phyloP scores from a whole-genome alignment of 2,888 invertebrate genomes.

The Litoditis marina region DNA sequence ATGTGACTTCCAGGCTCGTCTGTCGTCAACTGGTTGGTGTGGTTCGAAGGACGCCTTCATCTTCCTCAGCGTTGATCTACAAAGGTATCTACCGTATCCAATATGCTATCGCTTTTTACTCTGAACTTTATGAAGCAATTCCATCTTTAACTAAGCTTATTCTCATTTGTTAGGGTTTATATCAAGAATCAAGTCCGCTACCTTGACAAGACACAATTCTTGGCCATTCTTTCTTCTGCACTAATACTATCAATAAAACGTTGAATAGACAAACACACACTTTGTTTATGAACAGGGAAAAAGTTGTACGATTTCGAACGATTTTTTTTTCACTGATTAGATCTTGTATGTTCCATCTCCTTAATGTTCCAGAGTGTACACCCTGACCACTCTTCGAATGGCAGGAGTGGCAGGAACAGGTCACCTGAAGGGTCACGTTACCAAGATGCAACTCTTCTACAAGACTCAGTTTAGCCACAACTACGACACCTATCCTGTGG shows the following conservation, averaged over 20 bases:
- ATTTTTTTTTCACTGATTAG: neutral
- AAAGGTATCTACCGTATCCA: too few relatives aligned
- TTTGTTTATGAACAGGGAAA: too few relatives aligned
- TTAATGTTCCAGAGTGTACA: constrained; percentile 68
- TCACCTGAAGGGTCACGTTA: constrained; percentile 75
- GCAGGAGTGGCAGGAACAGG: constrained; percentile 60
- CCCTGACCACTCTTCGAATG: constrained; percentile 66
- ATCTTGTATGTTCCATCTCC: neutral
- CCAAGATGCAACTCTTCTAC: constrained; percentile 93
- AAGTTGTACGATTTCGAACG: too few relatives aligned
- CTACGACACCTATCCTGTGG: constrained; percentile 90
- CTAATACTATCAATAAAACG: neutral
- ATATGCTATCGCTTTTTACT: too few relatives aligned
- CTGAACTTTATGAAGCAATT: too few relatives aligned
- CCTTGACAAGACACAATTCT: too few relatives aligned
- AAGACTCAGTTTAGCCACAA: constrained; percentile 89
- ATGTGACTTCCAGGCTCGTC: constrained; percentile 41
- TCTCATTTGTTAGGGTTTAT: too few relatives aligned
- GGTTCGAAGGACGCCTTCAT: constrained; percentile 88
- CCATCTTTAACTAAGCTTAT: too few relatives aligned
- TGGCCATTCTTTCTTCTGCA: neutral
- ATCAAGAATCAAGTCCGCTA: too few relatives aligned
- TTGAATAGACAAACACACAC: too few relatives aligned
- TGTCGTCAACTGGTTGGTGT: constrained; percentile 61
- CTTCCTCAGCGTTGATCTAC: constrained; percentile 89